A percentile compares a stretch with the other conserved stretches of the same genome.
These are phyloP conservation scores for Steatocranus sp. DNA, from an alignment of 2,797 vertebrate genomes.

Conservation along the genomic window DNA sequence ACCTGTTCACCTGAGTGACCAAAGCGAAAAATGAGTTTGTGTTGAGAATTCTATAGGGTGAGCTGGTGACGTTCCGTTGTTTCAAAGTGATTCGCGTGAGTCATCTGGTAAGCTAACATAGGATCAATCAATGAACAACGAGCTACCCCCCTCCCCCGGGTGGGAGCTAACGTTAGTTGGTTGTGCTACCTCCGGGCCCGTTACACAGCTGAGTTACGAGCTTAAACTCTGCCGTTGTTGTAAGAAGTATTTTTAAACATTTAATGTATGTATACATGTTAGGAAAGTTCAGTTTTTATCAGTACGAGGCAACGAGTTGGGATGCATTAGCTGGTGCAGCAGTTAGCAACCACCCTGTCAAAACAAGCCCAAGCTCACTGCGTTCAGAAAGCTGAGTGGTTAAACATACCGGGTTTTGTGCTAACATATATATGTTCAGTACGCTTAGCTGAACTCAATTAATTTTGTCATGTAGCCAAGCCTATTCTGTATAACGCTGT, in stretches of 20 bases:
- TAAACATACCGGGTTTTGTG: not conserved
- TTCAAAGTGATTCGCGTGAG: not conserved
- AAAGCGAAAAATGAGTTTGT: not conserved
- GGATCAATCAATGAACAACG: constrained; percentile 55
- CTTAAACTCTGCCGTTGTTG: not conserved
- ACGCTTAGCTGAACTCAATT: not conserved
- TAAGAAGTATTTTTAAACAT: not conserved
- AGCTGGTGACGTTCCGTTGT: not conserved
- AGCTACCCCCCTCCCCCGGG: constrained; percentile 24
- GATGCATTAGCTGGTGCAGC: not conserved
- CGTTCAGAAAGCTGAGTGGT: not conserved
- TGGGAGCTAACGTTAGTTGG: constrained; percentile 24
- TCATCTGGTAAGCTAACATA: constrained; percentile 11
- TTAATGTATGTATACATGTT: not conserved
- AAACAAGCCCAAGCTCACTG: constrained; percentile 27
- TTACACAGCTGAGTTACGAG: not conserved
- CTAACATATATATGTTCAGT: not conserved
- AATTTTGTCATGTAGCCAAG: too few relatives aligned
- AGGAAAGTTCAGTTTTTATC: not conserved
- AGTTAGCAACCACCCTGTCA: constrained; percentile 37
- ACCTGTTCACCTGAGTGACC: not conserved
- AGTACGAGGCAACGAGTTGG: not conserved
- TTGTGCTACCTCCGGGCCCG: constrained; percentile 21
- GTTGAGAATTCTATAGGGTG: not conserved
- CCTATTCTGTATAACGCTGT: not conserved